phyloP scores from a whole-genome alignment of 2,888 invertebrate species.

The Halictus quadricinctus region DNA sequence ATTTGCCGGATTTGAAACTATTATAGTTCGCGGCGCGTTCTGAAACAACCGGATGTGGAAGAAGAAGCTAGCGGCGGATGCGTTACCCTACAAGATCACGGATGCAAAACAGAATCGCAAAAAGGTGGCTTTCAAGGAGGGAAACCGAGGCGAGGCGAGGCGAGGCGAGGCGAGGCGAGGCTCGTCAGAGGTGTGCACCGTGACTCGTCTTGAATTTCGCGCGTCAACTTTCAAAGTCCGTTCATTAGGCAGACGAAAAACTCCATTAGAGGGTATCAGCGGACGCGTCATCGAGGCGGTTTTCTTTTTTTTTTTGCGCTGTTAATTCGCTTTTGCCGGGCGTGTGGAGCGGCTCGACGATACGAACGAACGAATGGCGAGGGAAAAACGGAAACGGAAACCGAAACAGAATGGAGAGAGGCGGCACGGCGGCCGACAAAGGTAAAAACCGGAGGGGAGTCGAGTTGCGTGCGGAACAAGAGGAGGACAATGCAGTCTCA shows the following conservation, averaged over 20 bases:
- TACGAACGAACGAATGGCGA: slow-evolving; percentile 4
- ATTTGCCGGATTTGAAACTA: background rate
- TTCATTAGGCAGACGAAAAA: slow-evolving; percentile 33
- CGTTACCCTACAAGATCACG: background rate
- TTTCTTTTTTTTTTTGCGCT: slow-evolving; percentile 6
- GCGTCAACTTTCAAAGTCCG: slow-evolving; percentile 33
- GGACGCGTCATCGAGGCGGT: background rate
- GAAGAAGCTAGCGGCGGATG: background rate
- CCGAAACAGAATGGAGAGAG: background rate
- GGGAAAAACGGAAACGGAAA: background rate
- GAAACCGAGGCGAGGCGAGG: background rate
- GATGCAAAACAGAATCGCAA: background rate
- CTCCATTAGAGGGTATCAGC: slow-evolving; percentile 14
- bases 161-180: background rate
- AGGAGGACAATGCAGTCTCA: slow-evolving; percentile 43
- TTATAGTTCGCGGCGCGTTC: background rate
- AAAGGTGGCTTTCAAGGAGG: background rate
- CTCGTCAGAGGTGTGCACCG: background rate
- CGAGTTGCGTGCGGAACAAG: slow-evolving; percentile 27
- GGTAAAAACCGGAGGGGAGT: slow-evolving; percentile 33
- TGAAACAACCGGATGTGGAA: background rate
- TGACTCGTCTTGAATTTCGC: slow-evolving; percentile 15
- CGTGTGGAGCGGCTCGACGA: slow-evolving; percentile 9
- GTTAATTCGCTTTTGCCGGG: slow-evolving; percentile 36
- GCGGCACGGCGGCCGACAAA: slow-evolving; percentile 26